phyloP scores from a whole-genome alignment of 2,888 invertebrate genomes.

The Caenorhabditis sulstoni region DNA sequence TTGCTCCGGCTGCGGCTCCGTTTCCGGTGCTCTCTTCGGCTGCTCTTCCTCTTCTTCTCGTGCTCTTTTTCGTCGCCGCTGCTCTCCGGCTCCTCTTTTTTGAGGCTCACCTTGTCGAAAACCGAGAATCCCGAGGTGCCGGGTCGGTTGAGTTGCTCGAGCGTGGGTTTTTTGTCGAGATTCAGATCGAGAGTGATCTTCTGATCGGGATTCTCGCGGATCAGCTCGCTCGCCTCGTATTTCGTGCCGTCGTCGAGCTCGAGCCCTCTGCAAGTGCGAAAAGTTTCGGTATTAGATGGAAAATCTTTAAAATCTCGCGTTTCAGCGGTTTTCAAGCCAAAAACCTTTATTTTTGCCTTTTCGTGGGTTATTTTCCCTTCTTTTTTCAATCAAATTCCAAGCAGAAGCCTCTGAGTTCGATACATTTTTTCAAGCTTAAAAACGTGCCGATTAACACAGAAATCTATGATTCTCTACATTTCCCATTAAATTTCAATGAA shows the following conservation, averaged over 20 bases:
- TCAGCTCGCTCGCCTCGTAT: conserved; percentile 65
- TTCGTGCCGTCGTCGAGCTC: conserved; percentile 45
- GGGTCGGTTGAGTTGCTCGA: conserved; percentile 58
- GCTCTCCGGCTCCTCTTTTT: conserved; percentile 62
- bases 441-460: too few relatives aligned
- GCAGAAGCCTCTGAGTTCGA: too few relatives aligned
- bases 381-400: too few relatives aligned
- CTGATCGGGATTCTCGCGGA: conserved; percentile 80
- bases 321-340: too few relatives aligned
- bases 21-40: conserved; percentile 6
- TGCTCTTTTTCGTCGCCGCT: conserved; percentile 23
- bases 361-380: too few relatives aligned
- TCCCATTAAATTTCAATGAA: too few relatives aligned
- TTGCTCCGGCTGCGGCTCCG: conserved; percentile 33
- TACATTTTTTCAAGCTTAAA: too few relatives aligned
- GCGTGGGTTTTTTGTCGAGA: conserved; percentile 61
- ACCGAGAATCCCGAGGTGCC: conserved; percentile 41
- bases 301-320: too few relatives aligned
- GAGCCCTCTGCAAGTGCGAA: conserved; percentile 45
- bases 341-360: too few relatives aligned
- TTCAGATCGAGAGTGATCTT: conserved; percentile 78
- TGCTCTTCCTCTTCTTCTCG: conserved; percentile 1
- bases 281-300: too few relatives aligned
- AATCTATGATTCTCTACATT: too few relatives aligned
- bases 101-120: conserved; percentile 64